These are phyloP conservation scores for Isotomurus palustris DNA, from an alignment of 2,888 invertebrate genomes.

Conservation along the genomic window DNA sequence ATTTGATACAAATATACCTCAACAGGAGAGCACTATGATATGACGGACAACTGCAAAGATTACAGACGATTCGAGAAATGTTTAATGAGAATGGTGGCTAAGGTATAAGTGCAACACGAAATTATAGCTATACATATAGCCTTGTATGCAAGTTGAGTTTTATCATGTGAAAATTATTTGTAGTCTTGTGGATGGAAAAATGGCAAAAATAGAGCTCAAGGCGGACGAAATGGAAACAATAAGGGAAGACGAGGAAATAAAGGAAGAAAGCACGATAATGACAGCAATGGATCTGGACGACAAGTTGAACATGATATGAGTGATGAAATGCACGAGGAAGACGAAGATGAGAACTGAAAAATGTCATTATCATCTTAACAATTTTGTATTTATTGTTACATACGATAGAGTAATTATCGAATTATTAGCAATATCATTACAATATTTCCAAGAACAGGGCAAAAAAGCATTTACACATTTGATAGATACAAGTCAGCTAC, in stretches of 20 bases:
- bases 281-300: no score
- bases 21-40: not conserved
- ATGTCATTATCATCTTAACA: not conserved
- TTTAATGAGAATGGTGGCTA: constrained; percentile 3
- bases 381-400: constrained; percentile 6
- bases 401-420: no score
- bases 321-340: not conserved
- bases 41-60: constrained; percentile 5
- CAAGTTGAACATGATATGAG: not conserved
- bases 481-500: no score
- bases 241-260: constrained; percentile 1
- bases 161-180: not conserved
- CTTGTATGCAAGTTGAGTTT: not conserved
- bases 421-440: no score
- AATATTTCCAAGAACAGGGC: no score
- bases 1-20: no score
- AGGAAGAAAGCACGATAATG: constrained; percentile 3
- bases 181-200: constrained; percentile 9
- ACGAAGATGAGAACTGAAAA: not conserved
- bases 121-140: not conserved
- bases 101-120: not conserved
- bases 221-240: not conserved
- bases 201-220: not conserved
- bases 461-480: no score
- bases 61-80: constrained; percentile 8